Evolutionary conservation across 1,140 invertebrate species (phyloP).

Genomic region (Xylocopa sonorina): DNA sequence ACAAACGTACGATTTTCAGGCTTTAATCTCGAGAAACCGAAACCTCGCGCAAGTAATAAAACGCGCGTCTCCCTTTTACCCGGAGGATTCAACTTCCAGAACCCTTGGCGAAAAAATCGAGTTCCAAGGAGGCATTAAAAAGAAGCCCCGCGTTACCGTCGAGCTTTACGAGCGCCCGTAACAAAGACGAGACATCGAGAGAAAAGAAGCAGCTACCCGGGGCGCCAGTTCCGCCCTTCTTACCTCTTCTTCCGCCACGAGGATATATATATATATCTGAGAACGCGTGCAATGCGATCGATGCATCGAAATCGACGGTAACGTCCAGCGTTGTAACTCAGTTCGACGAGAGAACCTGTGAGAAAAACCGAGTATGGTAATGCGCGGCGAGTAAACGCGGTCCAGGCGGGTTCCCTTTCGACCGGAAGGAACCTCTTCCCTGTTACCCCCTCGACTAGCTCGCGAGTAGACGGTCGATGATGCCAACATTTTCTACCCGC

Average conservation of each 20-base stretch:
- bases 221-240: neutral
- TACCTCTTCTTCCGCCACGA: neutral
- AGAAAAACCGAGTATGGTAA: constrained; percentile 15
- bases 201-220: neutral
- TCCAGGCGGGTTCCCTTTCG: constrained; percentile 17
- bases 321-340: neutral
- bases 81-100: no score
- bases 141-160: neutral
- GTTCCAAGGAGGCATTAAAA: neutral
- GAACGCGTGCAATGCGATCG: neutral
- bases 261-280: neutral
- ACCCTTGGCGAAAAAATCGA: neutral
- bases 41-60: neutral
- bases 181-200: neutral
- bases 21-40: no score
- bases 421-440: constrained; percentile 8
- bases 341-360: neutral
- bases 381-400: constrained; percentile 3
- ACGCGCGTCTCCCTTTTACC: no score
- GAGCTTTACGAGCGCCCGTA: constrained; percentile 10
- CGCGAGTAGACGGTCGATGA: constrained; percentile 20
- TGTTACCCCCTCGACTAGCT: constrained; percentile 40
- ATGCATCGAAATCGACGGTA: constrained; percentile 15
- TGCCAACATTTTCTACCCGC: constrained; percentile 54
- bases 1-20: no score